phyloP scores from a whole-genome alignment of 2,888 invertebrate species.

The Nephrotoma flavescens region DNA sequence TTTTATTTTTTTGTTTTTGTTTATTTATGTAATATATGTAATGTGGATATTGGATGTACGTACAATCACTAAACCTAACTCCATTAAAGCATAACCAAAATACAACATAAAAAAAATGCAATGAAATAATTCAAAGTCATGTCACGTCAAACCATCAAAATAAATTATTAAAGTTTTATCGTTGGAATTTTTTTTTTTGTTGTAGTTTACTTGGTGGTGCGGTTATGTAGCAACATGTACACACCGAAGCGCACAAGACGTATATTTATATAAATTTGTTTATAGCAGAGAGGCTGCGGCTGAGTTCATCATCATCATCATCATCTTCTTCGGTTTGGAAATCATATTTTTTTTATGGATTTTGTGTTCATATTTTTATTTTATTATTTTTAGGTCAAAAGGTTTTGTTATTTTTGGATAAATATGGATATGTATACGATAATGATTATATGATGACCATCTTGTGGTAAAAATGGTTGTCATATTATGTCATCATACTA shows the following conservation, averaged over 20 bases:
- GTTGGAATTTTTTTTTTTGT: background rate
- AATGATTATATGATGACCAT: background rate
- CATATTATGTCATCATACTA: background rate
- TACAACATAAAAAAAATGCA: background rate
- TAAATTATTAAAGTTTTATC: background rate
- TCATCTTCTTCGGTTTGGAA: background rate
- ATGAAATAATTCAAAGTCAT: background rate
- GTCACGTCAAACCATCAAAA: background rate
- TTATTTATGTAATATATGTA: background rate
- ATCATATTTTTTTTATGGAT: background rate
- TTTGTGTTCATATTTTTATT: background rate
- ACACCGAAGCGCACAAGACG: background rate
- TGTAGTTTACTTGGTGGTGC: background rate
- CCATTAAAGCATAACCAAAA: background rate
- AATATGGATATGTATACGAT: background rate
- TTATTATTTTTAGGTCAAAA: background rate
- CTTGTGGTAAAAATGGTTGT: background rate
- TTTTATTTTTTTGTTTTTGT: background rate
- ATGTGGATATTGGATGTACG: background rate
- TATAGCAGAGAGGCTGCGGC: background rate
- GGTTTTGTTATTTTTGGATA: background rate
- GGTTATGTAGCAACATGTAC: background rate
- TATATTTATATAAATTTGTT: background rate
- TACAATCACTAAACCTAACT: background rate
- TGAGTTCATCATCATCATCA: background rate